Base-by-base conservation (phyloP, 2,797 vertebrate genomes). In the Gouania willdenowi region DNA sequence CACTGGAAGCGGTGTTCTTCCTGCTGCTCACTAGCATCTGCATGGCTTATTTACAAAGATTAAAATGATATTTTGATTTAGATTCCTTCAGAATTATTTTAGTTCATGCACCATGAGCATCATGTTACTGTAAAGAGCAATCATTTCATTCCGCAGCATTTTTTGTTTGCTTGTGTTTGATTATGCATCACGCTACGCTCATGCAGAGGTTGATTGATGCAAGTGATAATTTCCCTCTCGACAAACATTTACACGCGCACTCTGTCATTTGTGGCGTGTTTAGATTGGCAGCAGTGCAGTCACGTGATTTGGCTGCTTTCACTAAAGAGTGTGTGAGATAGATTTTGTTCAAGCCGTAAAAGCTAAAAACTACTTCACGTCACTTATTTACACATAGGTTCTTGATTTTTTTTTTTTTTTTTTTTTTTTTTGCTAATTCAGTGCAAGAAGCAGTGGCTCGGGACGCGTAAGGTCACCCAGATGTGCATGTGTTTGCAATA, bases 261-360 rank as follows among this genome's bases (percentile, higher is more conserved):
- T 74, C 73, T 44, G 40, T 81, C 73, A 81, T 79, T 69, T 75
- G 59, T 48, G 53, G 66, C 52, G 45, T 77, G 71, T 86, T 87
- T 83, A 55, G 63, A 75, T 83, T 87, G 78, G 80, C 81, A 71
- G 42, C 58, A 53, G 27, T 35, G 43, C 6, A 3, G 41, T 50
- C n/a, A n/a, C 46, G 62, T 66, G 77, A 82, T 84, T n/a, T 81
- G 78, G 71, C 71, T 76, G 72, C 65, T 70, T 77, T 78, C 52
- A 44, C 62, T 18, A 55, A 70, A 36, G 61, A 45, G 52, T 66
- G 49, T 64, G 47, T 66, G 53, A 77, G 76, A 79, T 52, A 39
- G 65, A 77, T 80, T n/a, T 83, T 82, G 80, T 87, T 85, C 84
- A 67, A 84, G 72, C n/a, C n/a, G n/a, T n/a, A n/a, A n/a, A 54